phyloP scores from a whole-genome alignment of 1,140 invertebrate genomes.

The Drosophila insularis region DNA sequence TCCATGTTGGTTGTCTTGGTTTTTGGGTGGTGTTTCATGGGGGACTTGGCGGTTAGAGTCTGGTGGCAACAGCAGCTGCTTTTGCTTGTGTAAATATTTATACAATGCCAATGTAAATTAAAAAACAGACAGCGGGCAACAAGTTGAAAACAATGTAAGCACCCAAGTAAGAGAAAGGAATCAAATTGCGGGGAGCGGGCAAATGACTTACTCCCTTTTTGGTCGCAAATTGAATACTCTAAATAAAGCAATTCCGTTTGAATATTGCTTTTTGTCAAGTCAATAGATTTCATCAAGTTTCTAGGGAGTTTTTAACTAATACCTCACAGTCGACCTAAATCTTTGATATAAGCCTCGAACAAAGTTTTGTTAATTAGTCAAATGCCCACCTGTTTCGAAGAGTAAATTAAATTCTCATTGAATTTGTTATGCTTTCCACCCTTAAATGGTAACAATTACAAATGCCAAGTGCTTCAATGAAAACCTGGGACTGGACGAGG shows the following conservation, averaged over 20 bases:
- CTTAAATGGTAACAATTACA: constrained; percentile 18
- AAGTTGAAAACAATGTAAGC: constrained; percentile 70
- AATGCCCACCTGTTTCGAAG: background rate
- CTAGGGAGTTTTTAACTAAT: background rate
- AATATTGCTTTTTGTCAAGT: background rate
- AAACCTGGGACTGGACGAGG: background rate
- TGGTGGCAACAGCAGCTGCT: constrained; percentile 37
- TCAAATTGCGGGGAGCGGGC: constrained; percentile 4
- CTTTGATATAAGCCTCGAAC: background rate
- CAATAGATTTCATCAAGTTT: background rate
- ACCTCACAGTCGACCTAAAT: too few species aligned
- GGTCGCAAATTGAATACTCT: constrained; percentile 5
- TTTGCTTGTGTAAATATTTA: constrained; percentile 75
- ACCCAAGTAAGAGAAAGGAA: constrained; percentile 38
- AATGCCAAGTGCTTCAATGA: constrained; percentile 43
- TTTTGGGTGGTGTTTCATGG: background rate
- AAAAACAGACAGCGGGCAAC: constrained; percentile 75
- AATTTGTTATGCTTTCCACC: background rate
- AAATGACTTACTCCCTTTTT: background rate
- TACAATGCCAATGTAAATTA: constrained; percentile 80
- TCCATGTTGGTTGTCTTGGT: constrained; percentile 9
- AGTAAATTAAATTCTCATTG: background rate
- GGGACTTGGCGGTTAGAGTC: background rate
- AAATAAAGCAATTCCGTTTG: background rate
- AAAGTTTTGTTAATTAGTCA: background rate